Conservation (phyloP, 2,113 vertebrate species). For the Riparia riparia region DNA sequence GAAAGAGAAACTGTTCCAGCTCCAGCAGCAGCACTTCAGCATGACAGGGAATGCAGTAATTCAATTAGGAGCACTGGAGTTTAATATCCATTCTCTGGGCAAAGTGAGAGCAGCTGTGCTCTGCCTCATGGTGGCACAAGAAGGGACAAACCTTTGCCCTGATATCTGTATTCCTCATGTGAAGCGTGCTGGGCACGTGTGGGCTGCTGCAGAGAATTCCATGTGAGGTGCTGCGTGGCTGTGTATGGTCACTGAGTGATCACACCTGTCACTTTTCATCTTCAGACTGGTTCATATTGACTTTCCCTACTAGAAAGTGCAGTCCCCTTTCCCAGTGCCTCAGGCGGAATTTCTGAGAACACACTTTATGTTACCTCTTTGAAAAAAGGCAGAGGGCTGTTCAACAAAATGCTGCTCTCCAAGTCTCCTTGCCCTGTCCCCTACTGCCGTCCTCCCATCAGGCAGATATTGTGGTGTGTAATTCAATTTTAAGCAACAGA, state of each 20-base stretch:
- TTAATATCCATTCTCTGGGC: background rate
- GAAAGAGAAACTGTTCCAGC: background rate
- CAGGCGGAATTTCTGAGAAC: background rate
- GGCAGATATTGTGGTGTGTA: background rate
- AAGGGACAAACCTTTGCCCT: background rate
- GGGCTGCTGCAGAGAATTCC: background rate
- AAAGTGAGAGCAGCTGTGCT: background rate
- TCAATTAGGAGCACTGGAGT: background rate
- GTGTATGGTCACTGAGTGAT: background rate
- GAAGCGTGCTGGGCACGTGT: fast-evolving
- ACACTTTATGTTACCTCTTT: background rate
- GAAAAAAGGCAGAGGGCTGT: background rate
- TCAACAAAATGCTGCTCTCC: background rate
- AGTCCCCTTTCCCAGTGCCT: background rate
- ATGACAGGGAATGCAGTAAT: background rate
- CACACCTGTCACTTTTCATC: background rate
- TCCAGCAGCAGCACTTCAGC: background rate
- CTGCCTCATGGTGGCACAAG: background rate
- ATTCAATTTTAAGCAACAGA: background rate
- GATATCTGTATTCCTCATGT: background rate
- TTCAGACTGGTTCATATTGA: background rate
- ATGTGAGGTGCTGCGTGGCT: fast-evolving
- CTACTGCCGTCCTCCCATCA: background rate
- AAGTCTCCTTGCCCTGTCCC: background rate
- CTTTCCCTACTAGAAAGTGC: background rate